These are phyloP conservation scores for Brachyistius frenatus DNA, from an alignment of 2,113 vertebrate species.

Conservation along the genomic window DNA sequence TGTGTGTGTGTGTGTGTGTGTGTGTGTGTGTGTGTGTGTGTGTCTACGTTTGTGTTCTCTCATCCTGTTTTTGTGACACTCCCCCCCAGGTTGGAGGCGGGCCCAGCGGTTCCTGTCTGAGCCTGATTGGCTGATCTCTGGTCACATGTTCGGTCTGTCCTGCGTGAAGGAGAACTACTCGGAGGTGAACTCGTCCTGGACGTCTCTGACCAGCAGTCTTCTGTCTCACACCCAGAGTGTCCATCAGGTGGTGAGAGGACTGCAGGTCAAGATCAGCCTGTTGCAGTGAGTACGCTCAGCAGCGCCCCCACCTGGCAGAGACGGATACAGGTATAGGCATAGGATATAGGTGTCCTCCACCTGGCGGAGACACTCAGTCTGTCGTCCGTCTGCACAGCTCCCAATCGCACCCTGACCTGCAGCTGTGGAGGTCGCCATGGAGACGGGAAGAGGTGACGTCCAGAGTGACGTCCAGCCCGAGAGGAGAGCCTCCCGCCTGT, in stretches of 20 bases:
- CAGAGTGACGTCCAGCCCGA: constrained; percentile 28
- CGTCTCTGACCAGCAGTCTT: constrained; percentile 91
- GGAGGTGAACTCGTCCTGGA: constrained; percentile 93
- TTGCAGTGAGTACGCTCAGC: constrained; percentile 87
- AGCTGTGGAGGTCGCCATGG: constrained; percentile 96
- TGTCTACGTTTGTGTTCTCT: not conserved
- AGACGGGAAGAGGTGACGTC: constrained; percentile 82
- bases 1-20: not conserved
- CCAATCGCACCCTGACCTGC: constrained; percentile 92
- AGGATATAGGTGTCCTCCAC: too few species aligned
- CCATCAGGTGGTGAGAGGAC: constrained; percentile 91
- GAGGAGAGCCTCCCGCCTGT: constrained; percentile 76
- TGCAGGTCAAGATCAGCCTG: constrained; percentile 96
- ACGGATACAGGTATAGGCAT: too few species aligned
- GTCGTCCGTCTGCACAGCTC: constrained; percentile 80
- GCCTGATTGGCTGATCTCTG: constrained; percentile 91
- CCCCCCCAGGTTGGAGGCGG: constrained; percentile 88
- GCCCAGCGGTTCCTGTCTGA: constrained; percentile 92
- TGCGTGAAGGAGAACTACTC: constrained; percentile 97
- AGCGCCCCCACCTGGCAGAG: too few species aligned
- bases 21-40: not conserved
- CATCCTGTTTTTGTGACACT: not conserved
- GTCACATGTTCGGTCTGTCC: constrained; percentile 94
- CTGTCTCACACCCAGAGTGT: constrained; percentile 92
- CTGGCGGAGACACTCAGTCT: not conserved